Conservation (phyloP, 2,113 vertebrate genomes). For the Halichoeres trimaculatus region DNA sequence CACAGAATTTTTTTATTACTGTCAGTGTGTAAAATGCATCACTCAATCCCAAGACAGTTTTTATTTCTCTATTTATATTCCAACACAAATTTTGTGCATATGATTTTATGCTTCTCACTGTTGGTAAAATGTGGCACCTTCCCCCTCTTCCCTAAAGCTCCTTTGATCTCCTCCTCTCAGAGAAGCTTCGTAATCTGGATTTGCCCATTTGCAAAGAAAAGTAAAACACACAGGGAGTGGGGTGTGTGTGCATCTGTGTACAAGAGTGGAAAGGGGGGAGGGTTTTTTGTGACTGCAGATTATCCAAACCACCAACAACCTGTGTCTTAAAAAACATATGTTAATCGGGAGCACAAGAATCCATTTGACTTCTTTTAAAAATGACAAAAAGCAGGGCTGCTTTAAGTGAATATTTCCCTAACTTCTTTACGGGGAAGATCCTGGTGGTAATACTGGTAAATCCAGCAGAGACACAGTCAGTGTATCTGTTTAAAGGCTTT, state of each 20-base stretch:
- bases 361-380: slow-evolving; percentile 28
- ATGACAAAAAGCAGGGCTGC: not conserved
- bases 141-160: slow-evolving; percentile 59
- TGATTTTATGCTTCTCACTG: slow-evolving; percentile 32
- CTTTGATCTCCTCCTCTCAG: slow-evolving; percentile 65
- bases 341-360: slow-evolving; percentile 7
- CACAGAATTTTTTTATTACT: not conserved
- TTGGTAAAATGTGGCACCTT: slow-evolving; percentile 37
- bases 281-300: slow-evolving; percentile 43
- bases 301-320: slow-evolving; percentile 61
- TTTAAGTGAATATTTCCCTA: not conserved
- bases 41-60: not conserved
- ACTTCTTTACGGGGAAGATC: not conserved
- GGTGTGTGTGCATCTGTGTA: slow-evolving; percentile 4
- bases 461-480: not conserved
- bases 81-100: not conserved
- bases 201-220: slow-evolving; percentile 59
- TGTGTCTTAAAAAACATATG: slow-evolving; percentile 33
- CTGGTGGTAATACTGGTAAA: too few species aligned
- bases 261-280: slow-evolving; percentile 13
- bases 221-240: slow-evolving; percentile 39
- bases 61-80: not conserved
- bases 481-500: too few species aligned
- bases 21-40: not conserved
- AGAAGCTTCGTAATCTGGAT: slow-evolving; percentile 72